Conservation (phyloP, 2,797 vertebrate genomes). For the Microcaecilia unicolor region DNA sequence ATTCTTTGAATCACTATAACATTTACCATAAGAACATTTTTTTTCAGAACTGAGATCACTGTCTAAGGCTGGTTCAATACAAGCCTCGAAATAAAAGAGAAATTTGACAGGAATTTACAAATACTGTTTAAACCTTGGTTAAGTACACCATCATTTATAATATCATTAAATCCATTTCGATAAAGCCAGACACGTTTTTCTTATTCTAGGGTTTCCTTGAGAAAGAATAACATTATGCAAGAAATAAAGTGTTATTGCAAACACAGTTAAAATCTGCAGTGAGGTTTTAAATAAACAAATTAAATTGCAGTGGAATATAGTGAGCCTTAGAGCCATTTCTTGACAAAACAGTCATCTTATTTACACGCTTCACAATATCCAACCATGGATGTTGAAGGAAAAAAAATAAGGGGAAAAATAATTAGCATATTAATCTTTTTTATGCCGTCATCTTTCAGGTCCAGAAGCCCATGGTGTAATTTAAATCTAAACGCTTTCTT, state of each 20-base stretch:
- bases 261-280: conserved; percentile 85
- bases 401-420: conserved; percentile 97
- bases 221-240: conserved; percentile 77
- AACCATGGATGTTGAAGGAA: conserved; percentile 84
- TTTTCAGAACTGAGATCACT: too few species aligned
- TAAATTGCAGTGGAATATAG: conserved; percentile 72
- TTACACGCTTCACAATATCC: conserved; percentile 98
- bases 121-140: conserved; percentile 41
- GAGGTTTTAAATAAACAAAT: conserved; percentile 76
- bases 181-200: conserved; percentile 64
- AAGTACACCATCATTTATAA: conserved; percentile 59
- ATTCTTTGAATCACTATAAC: too few species aligned
- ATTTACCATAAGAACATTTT: too few species aligned
- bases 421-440: conserved; percentile 99
- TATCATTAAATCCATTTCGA: conserved; percentile 65
- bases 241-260: conserved; percentile 85
- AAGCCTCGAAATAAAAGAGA: conserved; percentile 24
- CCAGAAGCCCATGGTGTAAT: conserved; percentile 96
- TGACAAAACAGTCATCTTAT: conserved; percentile 99
- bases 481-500: conserved; percentile 99
- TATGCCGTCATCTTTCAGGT: conserved; percentile 99
- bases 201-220: conserved; percentile 56
- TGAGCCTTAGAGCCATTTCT: conserved; percentile 81
- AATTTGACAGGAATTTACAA: conserved; percentile 60
- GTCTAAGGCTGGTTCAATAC: too few species aligned